Evolutionary conservation across 2,113 vertebrate species (phyloP).

Genomic region (Enhydra lutris): DNA sequence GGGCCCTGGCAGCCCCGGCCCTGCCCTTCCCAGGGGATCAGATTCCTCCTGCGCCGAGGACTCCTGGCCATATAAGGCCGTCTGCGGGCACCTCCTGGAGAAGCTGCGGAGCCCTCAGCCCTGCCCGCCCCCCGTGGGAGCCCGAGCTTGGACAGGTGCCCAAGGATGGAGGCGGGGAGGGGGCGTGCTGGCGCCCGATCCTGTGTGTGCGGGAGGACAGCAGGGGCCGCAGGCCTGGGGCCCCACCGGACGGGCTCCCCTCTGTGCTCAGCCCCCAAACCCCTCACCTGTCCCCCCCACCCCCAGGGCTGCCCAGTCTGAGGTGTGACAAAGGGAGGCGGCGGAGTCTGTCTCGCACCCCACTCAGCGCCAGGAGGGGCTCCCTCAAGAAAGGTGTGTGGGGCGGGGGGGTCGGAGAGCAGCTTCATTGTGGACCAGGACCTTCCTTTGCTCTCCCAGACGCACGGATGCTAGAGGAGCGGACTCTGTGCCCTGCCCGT

Average conservation of each 20-base stretch:
- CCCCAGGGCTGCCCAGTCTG: background rate
- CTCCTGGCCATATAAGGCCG: conserved; percentile 73
- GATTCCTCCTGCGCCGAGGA: conserved; percentile 56
- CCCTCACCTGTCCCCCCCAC: background rate
- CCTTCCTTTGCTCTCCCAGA: background rate
- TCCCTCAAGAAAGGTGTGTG: background rate
- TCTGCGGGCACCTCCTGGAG: conserved; percentile 59
- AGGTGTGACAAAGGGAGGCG: background rate
- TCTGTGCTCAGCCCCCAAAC: background rate
- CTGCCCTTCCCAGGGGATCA: background rate
- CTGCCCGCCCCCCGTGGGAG: conserved; percentile 14
- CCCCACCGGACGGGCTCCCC: background rate
- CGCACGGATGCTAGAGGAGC: background rate
- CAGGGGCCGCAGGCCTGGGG: too few relatives aligned
- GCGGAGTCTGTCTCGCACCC: background rate
- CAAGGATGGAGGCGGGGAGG: background rate
- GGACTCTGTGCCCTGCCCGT: rapidly evolving
- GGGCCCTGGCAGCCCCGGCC: background rate
- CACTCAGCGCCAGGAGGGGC: background rate
- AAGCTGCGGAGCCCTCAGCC: background rate
- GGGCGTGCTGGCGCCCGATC: background rate
- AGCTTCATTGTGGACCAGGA: background rate
- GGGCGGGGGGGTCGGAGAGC: too few relatives aligned
- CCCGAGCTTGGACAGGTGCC: conserved; percentile 18
- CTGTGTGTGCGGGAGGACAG: too few relatives aligned